These are phyloP conservation scores for Mermis nigrescens DNA, from an alignment of 2,888 invertebrate species.

Conservation along the genomic window DNA sequence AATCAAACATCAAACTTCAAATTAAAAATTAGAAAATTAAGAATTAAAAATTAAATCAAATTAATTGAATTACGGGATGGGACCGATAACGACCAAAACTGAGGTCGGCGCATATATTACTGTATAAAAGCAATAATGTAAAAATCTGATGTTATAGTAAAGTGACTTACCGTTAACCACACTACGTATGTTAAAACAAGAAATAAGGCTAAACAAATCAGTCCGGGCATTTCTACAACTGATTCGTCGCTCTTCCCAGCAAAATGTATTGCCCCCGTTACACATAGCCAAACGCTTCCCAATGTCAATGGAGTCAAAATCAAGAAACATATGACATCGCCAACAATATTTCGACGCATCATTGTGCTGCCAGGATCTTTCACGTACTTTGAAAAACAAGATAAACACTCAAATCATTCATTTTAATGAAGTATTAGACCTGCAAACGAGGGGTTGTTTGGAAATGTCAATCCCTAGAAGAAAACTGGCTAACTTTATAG, in stretches of 20 bases:
- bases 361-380: slow-evolving; percentile 34
- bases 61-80: too few species aligned
- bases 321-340: slow-evolving; percentile 42
- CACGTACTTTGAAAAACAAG: slow-evolving; percentile 40
- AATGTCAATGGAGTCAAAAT: slow-evolving; percentile 43
- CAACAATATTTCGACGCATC: slow-evolving; percentile 36
- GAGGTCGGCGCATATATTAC: too few species aligned
- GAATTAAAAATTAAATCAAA: too few species aligned
- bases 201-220: slow-evolving; percentile 22
- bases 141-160: too few species aligned
- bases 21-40: too few species aligned
- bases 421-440: too few species aligned
- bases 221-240: slow-evolving; percentile 23
- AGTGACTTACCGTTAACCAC: slow-evolving; percentile 27
- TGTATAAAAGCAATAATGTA: too few species aligned
- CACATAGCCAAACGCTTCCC: slow-evolving; percentile 39
- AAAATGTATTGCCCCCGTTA: slow-evolving; percentile 34
- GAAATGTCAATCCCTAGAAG: too few species aligned
- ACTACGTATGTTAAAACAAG: slow-evolving; percentile 24
- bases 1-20: too few species aligned
- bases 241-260: slow-evolving; percentile 13
- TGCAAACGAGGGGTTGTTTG: too few species aligned
- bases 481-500: too few species aligned
- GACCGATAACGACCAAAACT: too few species aligned
- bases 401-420: background rate